Percentiles rank a stretch among this genome's conserved stretches.
Evolutionary conservation across 2,113 vertebrate species (phyloP).

Genomic region (Eulemur macaco): DNA sequence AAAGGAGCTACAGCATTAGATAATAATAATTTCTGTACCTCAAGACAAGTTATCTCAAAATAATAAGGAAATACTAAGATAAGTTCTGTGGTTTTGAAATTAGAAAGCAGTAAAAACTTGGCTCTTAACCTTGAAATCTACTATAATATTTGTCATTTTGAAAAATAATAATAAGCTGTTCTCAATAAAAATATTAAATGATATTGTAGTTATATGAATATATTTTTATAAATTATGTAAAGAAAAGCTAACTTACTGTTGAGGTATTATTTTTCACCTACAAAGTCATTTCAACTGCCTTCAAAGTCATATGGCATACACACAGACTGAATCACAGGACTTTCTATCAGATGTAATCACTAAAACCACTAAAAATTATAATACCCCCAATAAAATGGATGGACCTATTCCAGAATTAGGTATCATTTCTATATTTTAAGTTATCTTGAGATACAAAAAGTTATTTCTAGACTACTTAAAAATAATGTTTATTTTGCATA

Average conservation of each 20-base stretch:
- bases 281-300: background rate
- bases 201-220: background rate
- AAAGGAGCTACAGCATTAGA: background rate
- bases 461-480: background rate
- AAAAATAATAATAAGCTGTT: background rate
- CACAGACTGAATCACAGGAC: background rate
- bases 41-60: background rate
- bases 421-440: background rate
- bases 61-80: slow-evolving; percentile 10
- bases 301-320: background rate
- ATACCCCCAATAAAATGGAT: background rate
- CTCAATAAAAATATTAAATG: background rate
- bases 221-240: background rate
- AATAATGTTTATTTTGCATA: background rate
- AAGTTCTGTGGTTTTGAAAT: background rate
- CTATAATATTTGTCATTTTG: background rate
- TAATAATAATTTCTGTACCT: background rate
- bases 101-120: background rate
- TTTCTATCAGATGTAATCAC: background rate
- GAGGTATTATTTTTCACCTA: background rate
- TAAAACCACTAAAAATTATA: background rate
- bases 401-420: background rate
- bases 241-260: background rate
- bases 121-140: background rate
- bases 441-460: background rate